Evolutionary conservation across 2,113 vertebrate species (phyloP).

Genomic region (Ameiurus melas): DNA sequence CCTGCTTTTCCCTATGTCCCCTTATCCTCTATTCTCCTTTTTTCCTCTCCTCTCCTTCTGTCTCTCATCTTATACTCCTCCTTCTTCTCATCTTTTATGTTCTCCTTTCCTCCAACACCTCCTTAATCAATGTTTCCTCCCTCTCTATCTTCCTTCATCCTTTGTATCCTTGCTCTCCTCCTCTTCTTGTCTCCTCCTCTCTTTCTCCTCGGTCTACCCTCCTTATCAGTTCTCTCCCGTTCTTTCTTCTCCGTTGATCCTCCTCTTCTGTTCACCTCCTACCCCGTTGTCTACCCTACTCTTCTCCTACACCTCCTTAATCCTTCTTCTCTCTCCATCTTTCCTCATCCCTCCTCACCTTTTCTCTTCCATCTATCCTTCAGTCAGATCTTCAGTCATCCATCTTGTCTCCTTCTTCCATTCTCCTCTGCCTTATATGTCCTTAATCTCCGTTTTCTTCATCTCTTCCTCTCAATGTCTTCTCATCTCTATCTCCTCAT

Average conservation of each 20-base stretch:
- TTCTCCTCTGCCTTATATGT: not conserved
- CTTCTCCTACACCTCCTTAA: not conserved
- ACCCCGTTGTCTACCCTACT: not conserved
- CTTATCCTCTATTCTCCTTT: not conserved
- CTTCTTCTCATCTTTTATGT: not conserved
- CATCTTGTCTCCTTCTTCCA: not conserved
- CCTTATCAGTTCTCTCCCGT: not conserved
- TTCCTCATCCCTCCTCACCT: not conserved
- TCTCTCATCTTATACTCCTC: not conserved
- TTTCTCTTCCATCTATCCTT: not conserved
- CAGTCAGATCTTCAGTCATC: not conserved
- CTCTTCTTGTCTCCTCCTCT: not conserved
- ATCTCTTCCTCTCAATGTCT: not conserved
- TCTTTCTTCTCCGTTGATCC: not conserved
- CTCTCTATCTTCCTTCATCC: not conserved
- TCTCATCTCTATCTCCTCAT: no score
- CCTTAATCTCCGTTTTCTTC: not conserved
- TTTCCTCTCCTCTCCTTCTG: not conserved
- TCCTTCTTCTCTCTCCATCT: not conserved
- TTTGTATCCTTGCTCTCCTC: not conserved
- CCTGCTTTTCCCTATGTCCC: not conserved
- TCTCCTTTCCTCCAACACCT: not conserved
- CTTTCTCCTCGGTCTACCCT: not conserved
- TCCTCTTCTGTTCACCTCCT: not conserved
- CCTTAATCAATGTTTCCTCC: not conserved